A percentile compares a stretch with the other conserved stretches of the same genome.
Evolutionary conservation across 2,797 vertebrate species (phyloP).

Genomic region (Coranthus polyacanthus): DNA sequence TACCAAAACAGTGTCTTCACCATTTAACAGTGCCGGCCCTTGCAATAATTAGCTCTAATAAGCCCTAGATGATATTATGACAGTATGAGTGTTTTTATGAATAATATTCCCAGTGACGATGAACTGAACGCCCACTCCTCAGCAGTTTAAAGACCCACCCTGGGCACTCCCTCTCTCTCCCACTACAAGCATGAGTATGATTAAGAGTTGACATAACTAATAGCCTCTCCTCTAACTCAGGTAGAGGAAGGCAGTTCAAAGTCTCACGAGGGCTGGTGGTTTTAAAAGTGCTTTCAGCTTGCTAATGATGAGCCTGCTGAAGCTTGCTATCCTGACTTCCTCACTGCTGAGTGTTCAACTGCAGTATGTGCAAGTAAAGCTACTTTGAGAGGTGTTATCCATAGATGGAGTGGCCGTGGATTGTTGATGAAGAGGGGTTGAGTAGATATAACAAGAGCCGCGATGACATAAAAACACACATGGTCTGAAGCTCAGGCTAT

Average conservation of each 20-base stretch:
- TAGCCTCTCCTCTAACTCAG: conserved; percentile 71
- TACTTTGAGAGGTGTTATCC: conserved; percentile 40
- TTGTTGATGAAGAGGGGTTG: conserved; percentile 21
- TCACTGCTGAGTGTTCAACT: conserved; percentile 45
- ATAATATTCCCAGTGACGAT: conserved; percentile 71
- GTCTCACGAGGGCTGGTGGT: conserved; percentile 53
- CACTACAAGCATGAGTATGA: conserved; percentile 49
- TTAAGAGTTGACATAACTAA: conserved; percentile 82
- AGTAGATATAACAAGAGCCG: conserved; percentile 29
- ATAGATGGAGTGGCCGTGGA: conserved; percentile 34
- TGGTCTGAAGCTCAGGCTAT: background rate
- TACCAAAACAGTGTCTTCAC: conserved; percentile 67
- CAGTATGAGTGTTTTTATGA: conserved; percentile 76
- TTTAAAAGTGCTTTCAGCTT: conserved; percentile 66
- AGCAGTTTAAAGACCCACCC: conserved; percentile 53
- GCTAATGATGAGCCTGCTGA: conserved; percentile 52
- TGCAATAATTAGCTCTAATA: conserved; percentile 79
- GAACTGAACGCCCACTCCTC: conserved; percentile 63
- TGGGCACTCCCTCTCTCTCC: conserved; percentile 29
- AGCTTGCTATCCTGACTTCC: conserved; percentile 42
- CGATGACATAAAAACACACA: conserved; percentile 5
- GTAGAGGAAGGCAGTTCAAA: conserved; percentile 54
- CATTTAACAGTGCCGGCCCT: conserved; percentile 66
- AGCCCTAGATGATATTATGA: conserved; percentile 75
- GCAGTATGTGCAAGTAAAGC: background rate